Percentiles rank a stretch among this genome's conserved stretches.
phyloP scores from a whole-genome alignment of 2,888 invertebrate species.

The Ctenicera cuprea region DNA sequence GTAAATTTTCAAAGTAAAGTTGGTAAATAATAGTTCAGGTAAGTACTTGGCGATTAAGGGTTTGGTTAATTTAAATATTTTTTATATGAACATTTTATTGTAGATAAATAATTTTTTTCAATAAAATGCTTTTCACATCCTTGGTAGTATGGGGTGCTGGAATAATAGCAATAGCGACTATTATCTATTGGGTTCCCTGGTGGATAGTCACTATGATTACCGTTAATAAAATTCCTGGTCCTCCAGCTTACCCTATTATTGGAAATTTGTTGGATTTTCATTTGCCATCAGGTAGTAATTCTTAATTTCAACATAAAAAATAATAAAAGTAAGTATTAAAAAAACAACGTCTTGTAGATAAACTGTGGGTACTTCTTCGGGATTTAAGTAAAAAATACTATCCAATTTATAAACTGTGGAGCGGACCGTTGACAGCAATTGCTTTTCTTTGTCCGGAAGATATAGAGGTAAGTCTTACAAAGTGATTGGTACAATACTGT shows the following conservation, averaged over 20 bases:
- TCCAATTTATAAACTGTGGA: slow-evolving; percentile 60
- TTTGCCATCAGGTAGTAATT: slow-evolving; percentile 3
- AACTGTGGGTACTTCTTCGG: slow-evolving; percentile 46
- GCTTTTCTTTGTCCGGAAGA: slow-evolving; percentile 73
- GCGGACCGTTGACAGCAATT: slow-evolving; percentile 64
- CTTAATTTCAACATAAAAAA: too few relatives aligned
- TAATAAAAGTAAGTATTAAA: not conserved
- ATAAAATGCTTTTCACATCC: not conserved
- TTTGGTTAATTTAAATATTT: too few relatives aligned
- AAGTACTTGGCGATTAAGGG: too few relatives aligned
- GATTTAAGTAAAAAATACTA: slow-evolving; percentile 42
- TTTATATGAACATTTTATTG: too few relatives aligned
- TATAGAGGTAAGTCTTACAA: slow-evolving; percentile 67
- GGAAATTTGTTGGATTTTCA: slow-evolving; percentile 26
- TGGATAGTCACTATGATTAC: not conserved
- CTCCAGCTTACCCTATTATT: slow-evolving; percentile 15
- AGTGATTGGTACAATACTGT: not conserved
- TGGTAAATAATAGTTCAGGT: too few relatives aligned
- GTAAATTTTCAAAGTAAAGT: too few relatives aligned
- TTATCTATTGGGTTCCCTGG: slow-evolving; percentile 11
- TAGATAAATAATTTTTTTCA: not conserved
- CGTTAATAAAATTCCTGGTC: slow-evolving; percentile 20
- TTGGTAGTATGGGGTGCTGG: not conserved
- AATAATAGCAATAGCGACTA: not conserved
- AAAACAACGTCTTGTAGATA: slow-evolving; percentile 28